These are phyloP conservation scores for Pantherophis guttatus DNA, from an alignment of 2,113 vertebrate genomes.

Conservation along the genomic window DNA sequence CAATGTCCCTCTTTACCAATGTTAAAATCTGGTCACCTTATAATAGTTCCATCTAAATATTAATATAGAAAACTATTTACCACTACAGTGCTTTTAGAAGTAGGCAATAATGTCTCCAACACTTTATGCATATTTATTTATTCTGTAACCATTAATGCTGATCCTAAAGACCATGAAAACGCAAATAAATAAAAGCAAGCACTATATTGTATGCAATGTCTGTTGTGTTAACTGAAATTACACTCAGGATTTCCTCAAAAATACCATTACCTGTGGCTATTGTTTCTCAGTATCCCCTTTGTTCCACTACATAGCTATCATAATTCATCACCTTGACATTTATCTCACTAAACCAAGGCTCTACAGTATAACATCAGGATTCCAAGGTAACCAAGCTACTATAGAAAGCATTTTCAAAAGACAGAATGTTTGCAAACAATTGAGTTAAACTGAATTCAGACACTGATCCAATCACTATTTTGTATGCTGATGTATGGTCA, in stretches of 20 bases:
- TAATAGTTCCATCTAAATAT: slow-evolving; percentile 25
- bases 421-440: neutral
- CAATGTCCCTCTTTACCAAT: no score
- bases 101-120: slow-evolving; percentile 19
- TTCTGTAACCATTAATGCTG: neutral
- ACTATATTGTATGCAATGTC: neutral
- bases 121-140: slow-evolving; percentile 10
- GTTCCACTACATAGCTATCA: neutral
- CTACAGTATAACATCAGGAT: neutral
- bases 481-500: neutral
- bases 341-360: neutral
- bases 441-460: neutral
- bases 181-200: slow-evolving; percentile 16
- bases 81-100: neutral
- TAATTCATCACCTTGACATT: neutral
- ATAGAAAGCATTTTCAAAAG: neutral
- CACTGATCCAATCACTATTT: neutral
- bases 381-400: neutral
- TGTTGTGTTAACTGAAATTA: neutral
- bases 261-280: neutral
- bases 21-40: no score
- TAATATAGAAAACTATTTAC: slow-evolving; percentile 10
- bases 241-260: neutral
- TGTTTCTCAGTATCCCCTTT: neutral
- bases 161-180: neutral